phyloP scores from a whole-genome alignment of 1,140 invertebrate genomes.

The Psilanteris sp. region DNA sequence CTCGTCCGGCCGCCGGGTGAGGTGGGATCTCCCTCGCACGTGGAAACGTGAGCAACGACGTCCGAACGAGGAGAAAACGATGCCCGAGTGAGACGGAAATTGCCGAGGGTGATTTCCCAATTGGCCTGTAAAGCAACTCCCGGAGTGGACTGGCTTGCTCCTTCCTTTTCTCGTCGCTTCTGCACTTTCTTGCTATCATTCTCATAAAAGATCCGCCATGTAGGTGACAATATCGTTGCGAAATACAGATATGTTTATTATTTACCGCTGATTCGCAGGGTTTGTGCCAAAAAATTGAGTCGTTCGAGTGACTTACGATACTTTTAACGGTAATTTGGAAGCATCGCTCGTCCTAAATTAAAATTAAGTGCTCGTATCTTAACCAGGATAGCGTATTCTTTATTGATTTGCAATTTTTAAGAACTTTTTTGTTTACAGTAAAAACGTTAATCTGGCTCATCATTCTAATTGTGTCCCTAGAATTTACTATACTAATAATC shows the following conservation, averaged over 20 bases:
- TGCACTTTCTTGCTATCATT: neutral
- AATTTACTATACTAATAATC: too few relatives aligned
- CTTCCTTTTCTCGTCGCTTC: neutral
- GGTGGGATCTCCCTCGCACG: slow-evolving; percentile 32
- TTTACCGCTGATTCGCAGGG: slow-evolving; percentile 1
- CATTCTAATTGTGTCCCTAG: too few relatives aligned
- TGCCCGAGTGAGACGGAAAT: slow-evolving; percentile 52
- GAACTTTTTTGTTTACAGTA: too few relatives aligned
- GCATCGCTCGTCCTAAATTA: too few relatives aligned
- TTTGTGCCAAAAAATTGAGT: neutral
- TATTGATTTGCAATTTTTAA: too few relatives aligned
- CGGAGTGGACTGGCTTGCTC: slow-evolving; percentile 66
- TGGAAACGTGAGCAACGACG: slow-evolving; percentile 26
- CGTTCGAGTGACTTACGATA: neutral
- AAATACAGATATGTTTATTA: slow-evolving; percentile 10
- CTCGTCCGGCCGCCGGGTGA: too few relatives aligned
- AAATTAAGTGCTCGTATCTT: too few relatives aligned
- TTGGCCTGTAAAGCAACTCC: slow-evolving; percentile 80
- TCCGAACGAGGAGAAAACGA: slow-evolving; percentile 46
- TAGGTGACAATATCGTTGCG: slow-evolving; percentile 32
- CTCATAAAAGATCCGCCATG: slow-evolving; percentile 16
- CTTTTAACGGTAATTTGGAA: too few relatives aligned
- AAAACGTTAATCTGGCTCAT: too few relatives aligned
- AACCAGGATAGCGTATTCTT: too few relatives aligned
- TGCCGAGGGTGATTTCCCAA: slow-evolving; percentile 80